These are phyloP conservation scores for Standfussiana lucernea DNA, from an alignment of 2,888 invertebrate genomes.

Conservation along the genomic window DNA sequence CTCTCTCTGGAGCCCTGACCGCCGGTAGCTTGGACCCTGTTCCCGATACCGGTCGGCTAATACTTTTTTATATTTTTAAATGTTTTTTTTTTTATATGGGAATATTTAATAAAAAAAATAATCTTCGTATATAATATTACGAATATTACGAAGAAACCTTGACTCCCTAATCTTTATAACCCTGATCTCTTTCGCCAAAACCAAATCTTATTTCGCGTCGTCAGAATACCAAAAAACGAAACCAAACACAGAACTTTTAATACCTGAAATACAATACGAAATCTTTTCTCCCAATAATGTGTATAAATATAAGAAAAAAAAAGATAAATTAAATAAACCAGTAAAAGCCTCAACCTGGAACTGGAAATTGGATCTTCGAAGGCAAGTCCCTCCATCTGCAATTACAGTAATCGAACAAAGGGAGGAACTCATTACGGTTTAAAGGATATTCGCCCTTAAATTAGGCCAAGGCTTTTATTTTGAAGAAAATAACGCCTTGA, in stretches of 20 bases:
- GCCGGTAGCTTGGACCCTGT: no score
- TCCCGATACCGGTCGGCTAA: no score
- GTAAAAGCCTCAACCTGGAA: constrained; percentile 38
- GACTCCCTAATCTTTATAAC: no score
- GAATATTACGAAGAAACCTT: background rate
- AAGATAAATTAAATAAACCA: constrained; percentile 52
- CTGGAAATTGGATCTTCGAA: constrained; percentile 57
- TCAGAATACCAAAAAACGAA: background rate
- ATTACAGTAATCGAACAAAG: constrained; percentile 58
- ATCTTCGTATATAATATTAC: no score
- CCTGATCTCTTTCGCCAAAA: background rate
- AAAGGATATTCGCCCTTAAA: constrained; percentile 33
- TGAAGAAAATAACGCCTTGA: constrained; percentile 40
- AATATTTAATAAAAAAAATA: no score
- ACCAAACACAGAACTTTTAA: constrained; percentile 10
- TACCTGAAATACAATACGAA: constrained; percentile 25
- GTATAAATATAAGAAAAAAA: constrained; percentile 14
- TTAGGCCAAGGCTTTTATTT: constrained; percentile 38
- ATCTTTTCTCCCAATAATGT: constrained; percentile 13
- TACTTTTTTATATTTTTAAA: no score
- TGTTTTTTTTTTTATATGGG: no score
- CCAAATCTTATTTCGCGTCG: background rate
- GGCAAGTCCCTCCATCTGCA: constrained; percentile 35
- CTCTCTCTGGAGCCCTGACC: no score
- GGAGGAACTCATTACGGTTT: constrained; percentile 45